Evolutionary conservation across 1,140 invertebrate genomes (phyloP).

Genomic region (Zaprionus inermis): DNA sequence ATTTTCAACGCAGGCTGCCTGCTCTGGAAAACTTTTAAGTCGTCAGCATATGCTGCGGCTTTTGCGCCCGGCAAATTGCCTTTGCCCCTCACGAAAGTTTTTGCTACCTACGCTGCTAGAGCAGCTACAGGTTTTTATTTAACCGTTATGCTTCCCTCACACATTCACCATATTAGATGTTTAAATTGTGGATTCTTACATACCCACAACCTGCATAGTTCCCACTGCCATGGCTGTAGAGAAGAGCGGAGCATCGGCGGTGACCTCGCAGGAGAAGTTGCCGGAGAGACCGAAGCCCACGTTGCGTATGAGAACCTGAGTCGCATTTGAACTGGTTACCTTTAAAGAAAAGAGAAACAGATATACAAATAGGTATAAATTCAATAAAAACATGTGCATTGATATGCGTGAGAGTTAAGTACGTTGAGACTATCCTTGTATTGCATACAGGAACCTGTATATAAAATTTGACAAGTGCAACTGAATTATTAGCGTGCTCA

Average conservation of each 20-base stretch:
- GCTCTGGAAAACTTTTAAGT: conserved; percentile 37
- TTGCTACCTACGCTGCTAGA: conserved; percentile 12
- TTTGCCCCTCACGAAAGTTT: conserved; percentile 43
- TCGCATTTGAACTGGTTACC: conserved; percentile 90
- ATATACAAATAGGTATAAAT: neutral
- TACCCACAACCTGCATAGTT: conserved; percentile 90
- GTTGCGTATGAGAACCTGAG: conserved; percentile 89
- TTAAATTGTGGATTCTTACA: conserved; percentile 80
- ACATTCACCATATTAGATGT: neutral
- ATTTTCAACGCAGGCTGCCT: conserved; percentile 58
- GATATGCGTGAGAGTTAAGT: no score
- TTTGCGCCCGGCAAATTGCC: conserved; percentile 52
- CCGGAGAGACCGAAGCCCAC: conserved; percentile 90
- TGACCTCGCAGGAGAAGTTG: conserved; percentile 94
- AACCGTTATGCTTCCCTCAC: conserved; percentile 25
- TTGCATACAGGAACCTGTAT: no score
- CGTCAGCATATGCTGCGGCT: conserved; percentile 28
- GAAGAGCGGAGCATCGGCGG: conserved; percentile 91
- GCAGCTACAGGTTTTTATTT: conserved; percentile 31
- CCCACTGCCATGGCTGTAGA: conserved; percentile 87
- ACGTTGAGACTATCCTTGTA: no score
- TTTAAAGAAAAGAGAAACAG: conserved; percentile 12
- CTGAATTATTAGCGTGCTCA: no score
- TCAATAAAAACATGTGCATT: no score
- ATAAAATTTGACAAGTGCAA: no score